These are phyloP conservation scores for Pachypanchax playfairii DNA, from an alignment of 2,113 vertebrate genomes.

Conservation along the genomic window DNA sequence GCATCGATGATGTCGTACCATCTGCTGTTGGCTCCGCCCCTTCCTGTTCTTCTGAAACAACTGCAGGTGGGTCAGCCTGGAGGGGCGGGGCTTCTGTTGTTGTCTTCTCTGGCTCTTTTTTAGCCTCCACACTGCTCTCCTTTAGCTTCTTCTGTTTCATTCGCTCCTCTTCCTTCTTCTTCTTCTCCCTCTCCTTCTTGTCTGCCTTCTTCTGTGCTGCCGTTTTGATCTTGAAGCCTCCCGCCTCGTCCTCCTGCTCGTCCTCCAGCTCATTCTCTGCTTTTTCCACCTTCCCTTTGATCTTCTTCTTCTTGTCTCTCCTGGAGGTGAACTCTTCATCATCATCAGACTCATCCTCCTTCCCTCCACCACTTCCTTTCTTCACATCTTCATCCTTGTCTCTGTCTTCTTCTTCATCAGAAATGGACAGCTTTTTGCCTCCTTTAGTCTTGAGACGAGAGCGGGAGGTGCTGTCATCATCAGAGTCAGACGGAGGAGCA, in stretches of 20 bases:
- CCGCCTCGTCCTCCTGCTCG: conserved; percentile 78
- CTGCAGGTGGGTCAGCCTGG: conserved; percentile 9
- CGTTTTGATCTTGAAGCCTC: conserved; percentile 92
- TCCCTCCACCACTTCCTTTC: conserved; percentile 15
- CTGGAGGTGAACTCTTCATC: conserved; percentile 76
- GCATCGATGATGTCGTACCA: conserved; percentile 76
- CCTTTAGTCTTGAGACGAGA: conserved; percentile 80
- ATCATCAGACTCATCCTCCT: conserved; percentile 15
- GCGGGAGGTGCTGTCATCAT: conserved; percentile 80
- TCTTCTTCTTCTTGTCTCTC: conserved; percentile 88
- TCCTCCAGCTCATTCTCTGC: conserved; percentile 80
- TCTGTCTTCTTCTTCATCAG: conserved; percentile 70
- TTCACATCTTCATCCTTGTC: conserved; percentile 72
- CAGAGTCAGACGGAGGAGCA: conserved; percentile 78
- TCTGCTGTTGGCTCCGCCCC: conserved; percentile 79
- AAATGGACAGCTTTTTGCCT: conserved; percentile 72
- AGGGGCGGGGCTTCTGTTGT: conserved; percentile 55
- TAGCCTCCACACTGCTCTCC: conserved; percentile 63
- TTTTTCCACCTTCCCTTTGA: conserved; percentile 73
- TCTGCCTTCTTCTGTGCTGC: conserved; percentile 98
- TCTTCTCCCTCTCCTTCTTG: conserved; percentile 94
- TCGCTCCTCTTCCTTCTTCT: conserved; percentile 90
- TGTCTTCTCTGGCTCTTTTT: conserved; percentile 54
- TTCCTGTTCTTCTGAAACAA: conserved; percentile 79
- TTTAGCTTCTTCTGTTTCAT: conserved; percentile 76